Evolutionary conservation across 2,113 vertebrate species (phyloP), one percentile per base, ranked within the genome.

Genomic region (Macrotus californicus): DNA sequence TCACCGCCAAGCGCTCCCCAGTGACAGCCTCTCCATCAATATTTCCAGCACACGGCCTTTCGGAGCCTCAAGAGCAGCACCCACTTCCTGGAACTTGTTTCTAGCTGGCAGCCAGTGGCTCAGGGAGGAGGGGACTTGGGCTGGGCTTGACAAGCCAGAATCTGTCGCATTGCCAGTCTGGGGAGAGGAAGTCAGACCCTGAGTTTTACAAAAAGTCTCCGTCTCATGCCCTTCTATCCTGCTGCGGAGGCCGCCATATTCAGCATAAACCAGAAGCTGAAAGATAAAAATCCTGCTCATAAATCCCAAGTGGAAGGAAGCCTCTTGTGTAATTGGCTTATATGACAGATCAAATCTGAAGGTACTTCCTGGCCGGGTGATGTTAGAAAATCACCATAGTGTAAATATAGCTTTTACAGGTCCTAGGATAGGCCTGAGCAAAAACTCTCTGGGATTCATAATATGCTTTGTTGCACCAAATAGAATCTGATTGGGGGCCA

Each of bases 1-100:
- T 80, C 41, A 15, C 34, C 18, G 56, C 72, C 95, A 76, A 39
- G 36, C 19, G 36, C 77, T 72, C 64, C 56, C 76, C 0, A 24
- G 66, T 89, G 90, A 83, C 75, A 77, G 76, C 73, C 70, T 87
- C 93, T 66, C 72, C 59, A 29, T 72, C 39, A 75, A 16, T 88
- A 92, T 94, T 91, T 96, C 94, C 88, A 85, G 91, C 56, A n/a
- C 5, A 21, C 56, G 84, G 79, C 61, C 89, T 96, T 96, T 89
- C 19, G 6, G 66, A 73, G 43, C n/a, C 61, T n/a, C 34, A 73
- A 54, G 69, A 94, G 31, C 43, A 26, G 31, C 39, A 69, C 69
- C 54, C 36, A n/a, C 69, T 80, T 64, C 80, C 76, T 81, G 77
- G 77, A 87, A 34, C 54, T 46, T 6, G n/a, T 29, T 75, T 70